A percentile compares a stretch with the other conserved stretches of the same genome.
Conservation (phyloP, 1,140 invertebrate species). For the Dendrolimus kikuchii region DNA sequence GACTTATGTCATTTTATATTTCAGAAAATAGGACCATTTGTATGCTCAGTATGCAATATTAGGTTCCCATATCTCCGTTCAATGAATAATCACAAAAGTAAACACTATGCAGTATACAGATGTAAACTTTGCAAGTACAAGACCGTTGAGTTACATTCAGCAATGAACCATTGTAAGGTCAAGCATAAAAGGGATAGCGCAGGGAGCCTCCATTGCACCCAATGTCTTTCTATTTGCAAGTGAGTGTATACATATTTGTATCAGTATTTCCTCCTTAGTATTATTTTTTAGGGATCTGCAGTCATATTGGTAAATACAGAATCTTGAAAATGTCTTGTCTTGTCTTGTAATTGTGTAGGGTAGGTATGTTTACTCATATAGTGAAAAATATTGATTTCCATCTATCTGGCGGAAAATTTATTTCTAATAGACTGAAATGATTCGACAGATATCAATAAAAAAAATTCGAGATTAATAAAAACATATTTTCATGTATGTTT, state of each 20-base stretch:
- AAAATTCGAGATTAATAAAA: no score
- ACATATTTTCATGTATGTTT: no score
- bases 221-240: conserved; percentile 17
- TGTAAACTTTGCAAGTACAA: conserved; percentile 28
- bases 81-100: conserved; percentile 12
- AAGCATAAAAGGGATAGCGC: conserved; percentile 16
- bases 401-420: no score
- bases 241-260: conserved; percentile 4
- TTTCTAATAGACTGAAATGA: no score
- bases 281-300: no score
- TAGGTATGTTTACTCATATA: no score
- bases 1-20: conserved; percentile 6
- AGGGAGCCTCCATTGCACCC: conserved; percentile 20
- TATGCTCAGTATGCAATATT: conserved; percentile 22
- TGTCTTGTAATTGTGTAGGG: no score
- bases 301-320: no score
- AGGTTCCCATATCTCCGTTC: conserved; percentile 7
- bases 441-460: no score
- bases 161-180: conserved; percentile 13
- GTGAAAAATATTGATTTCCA: no score
- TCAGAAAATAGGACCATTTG: conserved; percentile 20
- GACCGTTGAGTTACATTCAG: conserved; percentile 11
- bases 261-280: no score
- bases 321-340: no score
- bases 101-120: conserved; percentile 23